Base-by-base conservation (phyloP, 1,140 invertebrate species). In the Drosophila tristis region DNA sequence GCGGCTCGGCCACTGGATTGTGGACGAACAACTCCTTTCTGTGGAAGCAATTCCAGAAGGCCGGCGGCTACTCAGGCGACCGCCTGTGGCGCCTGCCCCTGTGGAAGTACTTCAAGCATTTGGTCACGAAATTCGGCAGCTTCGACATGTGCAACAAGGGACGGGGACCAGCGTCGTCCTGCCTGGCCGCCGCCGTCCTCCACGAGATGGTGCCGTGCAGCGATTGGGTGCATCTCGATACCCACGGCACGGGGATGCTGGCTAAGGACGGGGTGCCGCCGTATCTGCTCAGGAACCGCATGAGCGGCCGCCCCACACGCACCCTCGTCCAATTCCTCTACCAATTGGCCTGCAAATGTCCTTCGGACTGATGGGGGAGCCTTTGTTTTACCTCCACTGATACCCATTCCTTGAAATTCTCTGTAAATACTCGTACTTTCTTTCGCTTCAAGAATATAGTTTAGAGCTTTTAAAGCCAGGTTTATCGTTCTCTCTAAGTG, bases 81-180 rank as follows among this genome's bases (percentile, higher is more conserved):
- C 93, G 97, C 48, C 93, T 98, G 2, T 98, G 97, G 97, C 93
- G 97, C 79, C 95, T 98, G 93, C 97, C 97, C 0, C 90, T 98
- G 1, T 98, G 96, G 95, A 94, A 96, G 49, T 94, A 95, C 80
- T 98, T 96, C 84, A 94, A 94, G 2, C 94, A 95, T 39, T 93
- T 95, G 84, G 92, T 98, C 42, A 95, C 93, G 20, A 65, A 77
- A 0, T 44, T 11, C 7, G 16, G 2, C 2, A 84, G 90, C n/a
- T 84, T 85, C 53, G 95, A 96, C 90, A 63, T 96, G 2, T 94
- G 94, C 79, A 96, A 96, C 80, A 91, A 93, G 53, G 94, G 93
- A 9, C 82, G 73, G 9, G 92, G 92, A 7, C 78, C 90, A 8
- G 93, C 93, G 20, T 93, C 94, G 26, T 92, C 95, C 0, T 95